A percentile compares a stretch with the other conserved stretches of the same genome.
These are phyloP conservation scores for Astyanax mexicanus DNA, from an alignment of 2,797 vertebrate genomes.

Conservation along the genomic window DNA sequence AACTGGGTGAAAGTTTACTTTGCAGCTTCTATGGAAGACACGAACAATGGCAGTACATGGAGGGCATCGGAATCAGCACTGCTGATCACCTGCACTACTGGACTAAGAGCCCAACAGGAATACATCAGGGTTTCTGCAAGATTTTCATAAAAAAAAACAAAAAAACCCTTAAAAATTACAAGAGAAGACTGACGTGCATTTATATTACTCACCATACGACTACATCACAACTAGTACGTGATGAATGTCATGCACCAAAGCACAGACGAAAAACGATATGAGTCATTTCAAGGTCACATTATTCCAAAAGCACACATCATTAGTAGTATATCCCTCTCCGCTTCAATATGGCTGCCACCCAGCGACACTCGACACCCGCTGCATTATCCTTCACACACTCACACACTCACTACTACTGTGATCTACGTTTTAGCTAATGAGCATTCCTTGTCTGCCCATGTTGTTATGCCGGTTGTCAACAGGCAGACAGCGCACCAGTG, in stretches of 20 bases:
- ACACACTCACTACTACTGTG: not conserved
- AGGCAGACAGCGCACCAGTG: constrained; percentile 3
- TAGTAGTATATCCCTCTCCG: constrained; percentile 8
- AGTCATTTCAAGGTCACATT: constrained; percentile 37
- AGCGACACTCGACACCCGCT: constrained; percentile 17
- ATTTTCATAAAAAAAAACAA: too few relatives aligned
- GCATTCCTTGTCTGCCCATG: constrained; percentile 16
- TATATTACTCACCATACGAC: not conserved
- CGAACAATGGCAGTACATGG: constrained; percentile 24
- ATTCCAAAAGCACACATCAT: constrained; percentile 22
- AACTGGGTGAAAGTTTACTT: constrained; percentile 65
- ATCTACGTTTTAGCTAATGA: constrained; percentile 30
- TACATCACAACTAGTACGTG: not conserved
- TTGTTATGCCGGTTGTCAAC: constrained; percentile 20
- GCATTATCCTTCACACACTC: not conserved
- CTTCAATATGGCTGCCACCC: not conserved
- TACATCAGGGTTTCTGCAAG: not conserved
- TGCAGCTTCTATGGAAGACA: constrained; percentile 60
- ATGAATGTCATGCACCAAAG: not conserved
- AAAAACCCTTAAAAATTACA: not conserved
- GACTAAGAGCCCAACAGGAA: not conserved
- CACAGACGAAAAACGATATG: not conserved
- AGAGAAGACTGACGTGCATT: not conserved
- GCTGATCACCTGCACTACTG: not conserved
- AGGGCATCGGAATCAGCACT: constrained; percentile 3